Evolutionary conservation across 2,888 invertebrate species (phyloP).

Genomic region (Steinernema hermaphroditum): DNA sequence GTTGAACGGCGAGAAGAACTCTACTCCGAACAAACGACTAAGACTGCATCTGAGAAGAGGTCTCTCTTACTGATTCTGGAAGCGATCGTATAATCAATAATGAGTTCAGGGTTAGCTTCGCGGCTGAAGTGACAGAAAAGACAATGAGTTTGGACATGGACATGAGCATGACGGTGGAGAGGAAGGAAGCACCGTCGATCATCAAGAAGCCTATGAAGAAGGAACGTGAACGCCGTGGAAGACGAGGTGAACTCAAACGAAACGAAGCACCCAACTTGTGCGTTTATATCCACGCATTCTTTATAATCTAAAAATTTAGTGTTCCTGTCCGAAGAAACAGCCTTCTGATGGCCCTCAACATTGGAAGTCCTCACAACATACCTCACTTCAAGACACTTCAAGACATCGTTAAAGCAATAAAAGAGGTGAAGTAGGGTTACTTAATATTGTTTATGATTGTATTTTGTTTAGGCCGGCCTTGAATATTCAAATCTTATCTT

Average conservation of each 20-base stretch:
- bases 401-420: conserved; percentile 63
- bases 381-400: conserved; percentile 66
- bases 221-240: conserved; percentile 55
- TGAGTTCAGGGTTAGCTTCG: conserved; percentile 62
- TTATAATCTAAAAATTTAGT: conserved; percentile 39
- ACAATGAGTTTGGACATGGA: conserved; percentile 51
- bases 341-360: conserved; percentile 62
- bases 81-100: too few species aligned
- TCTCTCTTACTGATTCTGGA: too few species aligned
- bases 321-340: conserved; percentile 64
- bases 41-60: conserved; percentile 10
- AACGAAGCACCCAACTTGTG: conserved; percentile 65
- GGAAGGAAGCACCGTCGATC: conserved; percentile 60
- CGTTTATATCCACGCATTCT: conserved; percentile 8
- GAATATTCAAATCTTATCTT: conserved; percentile 67
- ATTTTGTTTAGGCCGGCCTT: conserved; percentile 62
- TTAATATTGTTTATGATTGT: neutral
- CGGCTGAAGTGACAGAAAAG: conserved; percentile 64
- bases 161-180: conserved; percentile 42
- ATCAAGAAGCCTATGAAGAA: conserved; percentile 66
- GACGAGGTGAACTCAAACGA: conserved; percentile 56
- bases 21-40: neutral
- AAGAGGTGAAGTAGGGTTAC: conserved; percentile 46
- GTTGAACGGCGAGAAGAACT: neutral
- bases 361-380: conserved; percentile 65